A percentile compares a stretch with the other conserved stretches of the same genome.
Evolutionary conservation across 2,888 invertebrate species (phyloP).

Genomic region (Heliconius ismenius): DNA sequence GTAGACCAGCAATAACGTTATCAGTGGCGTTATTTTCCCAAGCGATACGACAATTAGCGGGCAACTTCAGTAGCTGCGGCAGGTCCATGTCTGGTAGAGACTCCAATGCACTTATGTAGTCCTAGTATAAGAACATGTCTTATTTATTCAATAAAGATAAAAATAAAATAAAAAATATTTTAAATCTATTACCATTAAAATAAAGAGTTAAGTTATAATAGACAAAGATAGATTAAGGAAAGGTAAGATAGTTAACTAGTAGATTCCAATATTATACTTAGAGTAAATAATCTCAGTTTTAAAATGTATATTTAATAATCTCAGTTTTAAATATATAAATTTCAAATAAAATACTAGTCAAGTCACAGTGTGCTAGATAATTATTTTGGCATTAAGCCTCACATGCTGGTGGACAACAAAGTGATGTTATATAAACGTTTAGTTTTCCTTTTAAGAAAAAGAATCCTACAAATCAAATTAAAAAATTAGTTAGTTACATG

Average conservation of each 20-base stretch:
- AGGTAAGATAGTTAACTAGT: no score
- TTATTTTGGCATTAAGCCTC: no score
- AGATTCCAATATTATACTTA: no score
- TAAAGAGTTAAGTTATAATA: background rate
- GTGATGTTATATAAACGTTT: no score
- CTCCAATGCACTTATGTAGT: constrained; percentile 84
- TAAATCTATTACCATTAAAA: background rate
- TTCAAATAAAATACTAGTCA: no score
- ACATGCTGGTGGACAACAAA: no score
- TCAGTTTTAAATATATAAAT: no score
- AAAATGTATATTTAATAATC: no score
- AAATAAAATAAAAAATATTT: background rate
- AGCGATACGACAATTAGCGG: constrained; percentile 92
- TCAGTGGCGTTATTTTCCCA: constrained; percentile 88
- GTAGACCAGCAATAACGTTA: constrained; percentile 84
- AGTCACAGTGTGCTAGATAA: no score
- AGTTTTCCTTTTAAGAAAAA: no score
- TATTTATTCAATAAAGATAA: background rate
- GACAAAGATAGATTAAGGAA: background rate
- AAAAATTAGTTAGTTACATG: constrained; percentile 49
- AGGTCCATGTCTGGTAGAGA: constrained; percentile 87
- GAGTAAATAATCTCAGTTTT: no score
- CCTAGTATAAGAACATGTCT: constrained; percentile 68
- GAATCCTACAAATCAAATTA: background rate
- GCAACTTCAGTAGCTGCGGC: constrained; percentile 90